Conservation (phyloP, 2,113 vertebrate genomes). For the Amphilophus citrinellus region DNA sequence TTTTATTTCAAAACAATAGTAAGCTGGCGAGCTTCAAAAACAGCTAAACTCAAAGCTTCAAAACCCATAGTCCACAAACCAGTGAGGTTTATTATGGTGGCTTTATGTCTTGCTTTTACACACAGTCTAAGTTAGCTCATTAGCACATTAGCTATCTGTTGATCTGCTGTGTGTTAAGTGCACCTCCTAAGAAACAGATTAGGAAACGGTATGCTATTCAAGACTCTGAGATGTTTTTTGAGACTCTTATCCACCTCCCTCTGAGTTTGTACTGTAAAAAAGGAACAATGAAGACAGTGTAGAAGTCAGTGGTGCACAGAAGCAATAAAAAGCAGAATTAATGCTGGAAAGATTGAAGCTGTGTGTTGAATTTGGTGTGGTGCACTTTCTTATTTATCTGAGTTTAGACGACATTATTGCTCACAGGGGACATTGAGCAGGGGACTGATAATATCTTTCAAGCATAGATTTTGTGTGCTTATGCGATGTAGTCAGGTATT, state of each 20-base stretch:
- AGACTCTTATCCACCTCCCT: not conserved
- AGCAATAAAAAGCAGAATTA: slow-evolving; percentile 17
- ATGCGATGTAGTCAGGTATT: slow-evolving; percentile 11
- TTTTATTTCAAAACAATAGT: too few relatives aligned
- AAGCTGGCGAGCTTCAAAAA: not conserved
- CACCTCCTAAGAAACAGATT: not conserved
- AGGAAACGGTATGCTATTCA: not conserved
- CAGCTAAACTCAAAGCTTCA: not conserved
- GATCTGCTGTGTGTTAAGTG: not conserved
- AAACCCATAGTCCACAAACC: not conserved
- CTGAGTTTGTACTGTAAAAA: not conserved
- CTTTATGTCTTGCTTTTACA: not conserved
- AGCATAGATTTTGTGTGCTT: not conserved
- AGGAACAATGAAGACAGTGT: slow-evolving; percentile 27
- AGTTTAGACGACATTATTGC: not conserved
- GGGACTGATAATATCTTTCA: not conserved
- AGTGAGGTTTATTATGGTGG: not conserved
- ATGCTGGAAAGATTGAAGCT: slow-evolving; percentile 21
- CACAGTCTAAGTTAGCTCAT: not conserved
- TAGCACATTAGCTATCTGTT: not conserved
- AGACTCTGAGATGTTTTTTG: not conserved
- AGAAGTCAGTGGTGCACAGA: not conserved
- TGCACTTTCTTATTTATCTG: not conserved
- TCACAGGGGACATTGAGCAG: not conserved
- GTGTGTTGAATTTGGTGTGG: not conserved